Percentiles rank a stretch among this genome's conserved stretches.
phyloP scores from a whole-genome alignment of 2,113 vertebrate species.

The Neopipo cinnamomea region DNA sequence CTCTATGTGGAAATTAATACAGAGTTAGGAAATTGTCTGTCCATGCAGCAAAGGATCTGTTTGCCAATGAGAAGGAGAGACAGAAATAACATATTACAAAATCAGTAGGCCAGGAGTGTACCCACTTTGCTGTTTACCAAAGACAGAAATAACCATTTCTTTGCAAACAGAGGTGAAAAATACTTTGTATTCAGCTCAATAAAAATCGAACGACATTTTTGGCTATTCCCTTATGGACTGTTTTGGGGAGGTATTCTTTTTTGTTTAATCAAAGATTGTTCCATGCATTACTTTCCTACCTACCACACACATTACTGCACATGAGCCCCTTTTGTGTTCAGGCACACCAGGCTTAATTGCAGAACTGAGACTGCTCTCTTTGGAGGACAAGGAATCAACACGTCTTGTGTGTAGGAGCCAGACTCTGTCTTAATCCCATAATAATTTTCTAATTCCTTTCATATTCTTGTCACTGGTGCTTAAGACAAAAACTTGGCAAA shows the following conservation, averaged over 20 bases:
- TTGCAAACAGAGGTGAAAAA: neutral
- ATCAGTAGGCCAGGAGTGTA: neutral
- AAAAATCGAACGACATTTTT: neutral
- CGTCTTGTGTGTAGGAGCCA: slow-evolving; percentile 17
- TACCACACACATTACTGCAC: neutral
- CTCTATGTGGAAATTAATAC: neutral
- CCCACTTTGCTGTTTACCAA: neutral
- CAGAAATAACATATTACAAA: neutral
- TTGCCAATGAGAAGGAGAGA: neutral
- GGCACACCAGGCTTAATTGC: neutral
- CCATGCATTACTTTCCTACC: neutral
- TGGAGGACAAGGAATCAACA: slow-evolving; percentile 18
- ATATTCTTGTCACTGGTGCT: neutral
- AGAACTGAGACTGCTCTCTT: neutral
- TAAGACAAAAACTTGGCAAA: slow-evolving; percentile 29
- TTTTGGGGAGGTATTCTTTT: neutral
- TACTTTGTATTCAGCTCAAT: neutral
- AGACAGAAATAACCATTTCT: neutral
- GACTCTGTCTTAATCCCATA: slow-evolving; percentile 48
- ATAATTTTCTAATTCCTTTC: slow-evolving; percentile 54
- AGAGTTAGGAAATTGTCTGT: neutral
- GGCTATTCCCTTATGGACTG: neutral
- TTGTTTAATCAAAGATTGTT: neutral
- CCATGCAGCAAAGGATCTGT: neutral
- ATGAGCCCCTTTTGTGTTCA: neutral